These are phyloP conservation scores for Petrosia ficiformis DNA, from an alignment of 37 sponge, comb jelly and placozoan species.

Conservation along the genomic window DNA sequence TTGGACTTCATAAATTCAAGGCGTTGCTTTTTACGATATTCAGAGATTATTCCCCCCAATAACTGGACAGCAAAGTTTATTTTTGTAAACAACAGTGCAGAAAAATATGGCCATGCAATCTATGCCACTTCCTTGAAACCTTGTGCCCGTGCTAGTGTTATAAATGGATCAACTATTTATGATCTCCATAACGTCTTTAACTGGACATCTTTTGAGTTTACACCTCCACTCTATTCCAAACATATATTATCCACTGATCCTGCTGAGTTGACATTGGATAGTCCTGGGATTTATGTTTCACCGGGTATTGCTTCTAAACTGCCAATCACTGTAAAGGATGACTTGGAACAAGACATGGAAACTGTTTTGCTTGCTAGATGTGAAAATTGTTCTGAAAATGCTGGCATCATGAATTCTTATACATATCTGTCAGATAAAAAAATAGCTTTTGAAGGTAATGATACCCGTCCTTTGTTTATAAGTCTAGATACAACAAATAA, in stretches of 20 bases:
- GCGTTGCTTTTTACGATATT: constrained; percentile 11
- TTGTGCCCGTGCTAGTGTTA: background rate
- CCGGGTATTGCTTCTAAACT: background rate
- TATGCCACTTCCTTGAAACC: constrained; percentile 22
- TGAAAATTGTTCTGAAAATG: background rate
- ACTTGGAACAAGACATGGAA: constrained; percentile 10
- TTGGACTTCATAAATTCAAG: constrained; percentile 1
- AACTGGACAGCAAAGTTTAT: background rate
- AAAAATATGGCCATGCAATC: constrained; percentile 16
- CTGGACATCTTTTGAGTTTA: background rate
- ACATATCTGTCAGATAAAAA: background rate
- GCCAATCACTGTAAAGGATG: constrained; percentile 4
- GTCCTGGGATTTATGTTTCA: background rate
- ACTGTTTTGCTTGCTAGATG: background rate
- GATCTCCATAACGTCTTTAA: background rate
- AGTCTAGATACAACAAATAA: constrained; percentile 1
- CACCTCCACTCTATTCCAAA: too few species aligned
- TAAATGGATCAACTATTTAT: background rate
- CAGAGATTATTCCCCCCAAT: background rate
- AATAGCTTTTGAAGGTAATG: constrained; percentile 9
- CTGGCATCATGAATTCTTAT: background rate
- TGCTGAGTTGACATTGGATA: background rate
- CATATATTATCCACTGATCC: background rate
- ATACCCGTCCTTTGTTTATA: background rate
- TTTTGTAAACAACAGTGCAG: constrained; percentile 23